Evolutionary conservation across 2,113 vertebrate genomes (phyloP), one percentile per base, ranked within the genome.

Genomic region (Syngnathus floridae): DNA sequence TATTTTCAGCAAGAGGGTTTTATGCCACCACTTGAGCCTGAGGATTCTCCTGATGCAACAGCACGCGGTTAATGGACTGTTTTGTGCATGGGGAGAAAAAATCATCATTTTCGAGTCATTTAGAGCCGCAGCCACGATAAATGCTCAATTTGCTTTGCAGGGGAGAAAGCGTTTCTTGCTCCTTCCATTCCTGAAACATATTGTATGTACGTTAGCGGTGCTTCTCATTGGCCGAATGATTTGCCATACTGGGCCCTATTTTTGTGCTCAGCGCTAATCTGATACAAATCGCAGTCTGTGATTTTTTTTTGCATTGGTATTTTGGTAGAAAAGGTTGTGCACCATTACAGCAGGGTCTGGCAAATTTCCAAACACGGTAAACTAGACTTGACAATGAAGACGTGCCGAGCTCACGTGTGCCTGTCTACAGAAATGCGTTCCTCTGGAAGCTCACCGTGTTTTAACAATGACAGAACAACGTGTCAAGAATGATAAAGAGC

Each of bases 11-110:
- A 22, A 59, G 71, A 59, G 62, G 69, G 31, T 77, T 78, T 60
- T 74, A 67, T 67, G 70, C 31, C 11, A 52, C 62, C 43, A 59
- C 57, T 68, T 77, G 70, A 71, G 71, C 70, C 74, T 60, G 70
- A 73, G 64, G 65, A 37, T 49, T 68, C 66, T 80, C 69, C 66
- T 66, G 57, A 76, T 78, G 69, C 66, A 82, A 56, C 83, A 82
- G 82, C 82, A 74, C 74, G 82, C 31, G 51, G 82, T 78, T 87
- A 88, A 89, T 86, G 74, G 81, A 79, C 67, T 82, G 70, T 67
- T 82, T 55, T 4, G 37, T 49, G 73, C 71, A 77, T 66, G 59
- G 35, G 69, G 72, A 69, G 74, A 65, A 41, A n/a, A 83, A 75
- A 83, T 77, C 21, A 79, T 79, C 35, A 75, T 79, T 81, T 86